phyloP scores from a whole-genome alignment of 2,888 invertebrate species.

The Platypus cylindrus region DNA sequence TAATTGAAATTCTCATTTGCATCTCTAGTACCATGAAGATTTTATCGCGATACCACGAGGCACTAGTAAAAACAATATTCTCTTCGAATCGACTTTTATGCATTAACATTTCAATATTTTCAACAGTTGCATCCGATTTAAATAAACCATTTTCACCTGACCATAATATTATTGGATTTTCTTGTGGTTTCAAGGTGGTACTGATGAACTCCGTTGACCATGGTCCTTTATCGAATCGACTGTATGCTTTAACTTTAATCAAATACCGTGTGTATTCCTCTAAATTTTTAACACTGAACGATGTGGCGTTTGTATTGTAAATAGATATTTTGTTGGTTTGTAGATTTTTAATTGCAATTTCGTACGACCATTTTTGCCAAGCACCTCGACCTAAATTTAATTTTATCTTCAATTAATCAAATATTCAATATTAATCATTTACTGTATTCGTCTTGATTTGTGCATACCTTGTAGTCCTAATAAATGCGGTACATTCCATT shows the following conservation, averaged over 20 bases:
- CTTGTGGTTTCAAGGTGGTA: constrained; percentile 49
- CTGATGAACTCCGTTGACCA: constrained; percentile 14
- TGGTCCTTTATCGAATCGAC: constrained; percentile 48
- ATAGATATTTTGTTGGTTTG: constrained; percentile 32
- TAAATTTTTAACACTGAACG: constrained; percentile 54
- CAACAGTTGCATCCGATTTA: constrained; percentile 72
- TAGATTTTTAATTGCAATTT: constrained; percentile 52
- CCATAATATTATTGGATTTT: constrained; percentile 57
- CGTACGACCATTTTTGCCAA: constrained; percentile 68
- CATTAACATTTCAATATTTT: constrained; percentile 56
- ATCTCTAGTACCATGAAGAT: constrained; percentile 62
- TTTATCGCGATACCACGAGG: constrained; percentile 65
- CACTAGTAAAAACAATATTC: constrained; percentile 47
- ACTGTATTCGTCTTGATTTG: too few species aligned
- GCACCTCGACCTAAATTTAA: constrained; percentile 46
- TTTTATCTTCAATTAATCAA: too few species aligned
- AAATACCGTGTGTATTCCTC: constrained; percentile 63
- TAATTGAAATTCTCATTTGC: too few species aligned
- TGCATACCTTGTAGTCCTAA: constrained; percentile 56
- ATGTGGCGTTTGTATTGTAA: constrained; percentile 42
- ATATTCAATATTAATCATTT: too few species aligned
- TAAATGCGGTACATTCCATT: constrained; percentile 71
- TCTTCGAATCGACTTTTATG: constrained; percentile 44
- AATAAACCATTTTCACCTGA: constrained; percentile 62
- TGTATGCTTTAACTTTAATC: constrained; percentile 68